These are phyloP conservation scores for Helicoverpa armigera DNA, from an alignment of 1,140 invertebrate genomes.

Conservation along the genomic window DNA sequence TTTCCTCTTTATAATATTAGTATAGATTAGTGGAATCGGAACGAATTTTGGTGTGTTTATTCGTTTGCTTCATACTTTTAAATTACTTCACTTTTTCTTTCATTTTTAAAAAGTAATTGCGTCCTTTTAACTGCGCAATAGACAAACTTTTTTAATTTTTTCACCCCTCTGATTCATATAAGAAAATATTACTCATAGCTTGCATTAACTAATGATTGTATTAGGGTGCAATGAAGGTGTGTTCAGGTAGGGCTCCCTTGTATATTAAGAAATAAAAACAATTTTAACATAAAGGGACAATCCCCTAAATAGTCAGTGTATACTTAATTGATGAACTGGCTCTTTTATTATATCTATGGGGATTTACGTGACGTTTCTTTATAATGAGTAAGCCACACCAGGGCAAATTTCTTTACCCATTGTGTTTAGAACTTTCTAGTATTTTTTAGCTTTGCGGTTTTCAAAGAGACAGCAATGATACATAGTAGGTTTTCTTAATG, in stretches of 20 bases:
- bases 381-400: not conserved
- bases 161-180: no score
- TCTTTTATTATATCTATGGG: not conserved
- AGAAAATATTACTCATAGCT: not conserved
- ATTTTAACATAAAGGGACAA: not conserved
- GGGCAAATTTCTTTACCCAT: not conserved
- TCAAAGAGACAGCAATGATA: no score
- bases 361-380: not conserved
- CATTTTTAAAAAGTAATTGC: no score
- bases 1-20: no score
- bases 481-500: no score
- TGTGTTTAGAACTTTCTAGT: not conserved
- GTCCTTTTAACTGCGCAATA: no score
- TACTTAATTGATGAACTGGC: constrained; percentile 4
- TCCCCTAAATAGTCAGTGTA: not conserved
- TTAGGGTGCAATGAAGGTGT: constrained; percentile 3
- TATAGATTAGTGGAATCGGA: no score
- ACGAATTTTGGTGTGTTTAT: no score
- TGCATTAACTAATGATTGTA: not conserved
- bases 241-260: not conserved
- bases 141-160: no score
- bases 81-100: no score
- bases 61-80: no score
- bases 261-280: constrained; percentile 1
- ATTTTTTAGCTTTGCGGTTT: no score